Percentiles rank a stretch among this genome's conserved stretches.
Evolutionary conservation across 1,140 invertebrate species (phyloP).

Genomic region (Gryon sp.): DNA sequence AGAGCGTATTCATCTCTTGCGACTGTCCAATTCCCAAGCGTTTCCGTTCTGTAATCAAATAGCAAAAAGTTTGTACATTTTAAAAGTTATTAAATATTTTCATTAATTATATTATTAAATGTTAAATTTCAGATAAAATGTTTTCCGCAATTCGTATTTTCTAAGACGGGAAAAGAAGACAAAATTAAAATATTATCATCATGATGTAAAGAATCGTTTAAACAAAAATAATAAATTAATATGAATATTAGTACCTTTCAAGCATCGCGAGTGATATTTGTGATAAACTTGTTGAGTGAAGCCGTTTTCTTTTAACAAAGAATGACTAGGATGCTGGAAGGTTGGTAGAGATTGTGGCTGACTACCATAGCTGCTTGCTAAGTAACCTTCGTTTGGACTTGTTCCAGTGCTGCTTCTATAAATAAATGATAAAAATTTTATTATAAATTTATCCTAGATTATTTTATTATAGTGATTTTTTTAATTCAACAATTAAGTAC

Average conservation of each 20-base stretch:
- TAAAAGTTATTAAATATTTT: background rate
- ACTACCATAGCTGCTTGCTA: slow-evolving; percentile 86
- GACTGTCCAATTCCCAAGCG: slow-evolving; percentile 94
- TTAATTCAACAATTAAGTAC: no score
- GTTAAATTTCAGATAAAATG: slow-evolving; percentile 52
- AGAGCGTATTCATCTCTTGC: slow-evolving; percentile 98
- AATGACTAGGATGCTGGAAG: slow-evolving; percentile 98
- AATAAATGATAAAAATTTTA: slow-evolving; percentile 21
- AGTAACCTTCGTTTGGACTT: slow-evolving; percentile 83
- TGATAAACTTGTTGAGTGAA: slow-evolving; percentile 98
- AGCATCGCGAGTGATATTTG: slow-evolving; percentile 94
- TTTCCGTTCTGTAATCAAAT: slow-evolving; percentile 87
- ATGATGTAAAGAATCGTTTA: slow-evolving; percentile 25
- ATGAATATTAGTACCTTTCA: slow-evolving; percentile 86
- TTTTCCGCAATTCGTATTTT: slow-evolving; percentile 59
- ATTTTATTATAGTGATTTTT: slow-evolving; percentile 26
- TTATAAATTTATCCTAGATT: slow-evolving; percentile 10
- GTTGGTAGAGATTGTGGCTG: slow-evolving; percentile 90
- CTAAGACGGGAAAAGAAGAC: slow-evolving; percentile 79
- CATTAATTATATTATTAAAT: background rate
- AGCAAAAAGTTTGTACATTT: background rate
- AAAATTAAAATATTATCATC: slow-evolving; percentile 72
- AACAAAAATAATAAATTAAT: slow-evolving; percentile 4
- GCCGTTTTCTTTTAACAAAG: slow-evolving; percentile 96
- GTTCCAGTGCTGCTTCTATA: slow-evolving; percentile 86